Conservation (phyloP, 2,888 invertebrate species). For the Idaea straminata region DNA sequence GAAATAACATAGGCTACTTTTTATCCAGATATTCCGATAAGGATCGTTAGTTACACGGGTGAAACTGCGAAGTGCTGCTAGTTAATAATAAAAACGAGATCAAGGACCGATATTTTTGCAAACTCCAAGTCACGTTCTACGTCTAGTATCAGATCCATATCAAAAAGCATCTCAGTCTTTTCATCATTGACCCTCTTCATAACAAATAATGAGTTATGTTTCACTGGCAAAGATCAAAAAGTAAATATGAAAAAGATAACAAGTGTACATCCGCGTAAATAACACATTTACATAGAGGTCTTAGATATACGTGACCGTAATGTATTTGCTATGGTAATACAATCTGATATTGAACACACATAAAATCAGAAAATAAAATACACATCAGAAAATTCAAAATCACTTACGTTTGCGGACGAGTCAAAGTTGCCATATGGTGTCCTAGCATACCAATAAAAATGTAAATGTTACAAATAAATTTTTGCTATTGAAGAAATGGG, state of each 20-base stretch:
- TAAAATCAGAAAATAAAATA: conserved; percentile 79
- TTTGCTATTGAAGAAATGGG: conserved; percentile 73
- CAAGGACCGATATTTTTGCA: conserved; percentile 3
- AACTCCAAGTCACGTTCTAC: conserved; percentile 2
- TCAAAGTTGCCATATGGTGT: conserved; percentile 60
- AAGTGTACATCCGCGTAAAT: conserved; percentile 25
- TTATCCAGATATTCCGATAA: no score
- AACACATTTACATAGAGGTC: conserved; percentile 43
- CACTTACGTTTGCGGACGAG: conserved; percentile 75
- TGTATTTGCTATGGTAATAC: conserved; percentile 67
- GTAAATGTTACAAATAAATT: conserved; percentile 76
- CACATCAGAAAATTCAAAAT: conserved; percentile 80
- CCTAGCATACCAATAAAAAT: conserved; percentile 78
- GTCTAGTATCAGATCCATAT: conserved; percentile 5
- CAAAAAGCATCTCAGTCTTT: not conserved
- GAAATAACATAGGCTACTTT: no score
- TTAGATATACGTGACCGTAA: conserved; percentile 56
- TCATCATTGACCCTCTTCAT: conserved; percentile 4
- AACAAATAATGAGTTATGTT: conserved; percentile 4
- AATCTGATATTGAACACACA: conserved; percentile 71
- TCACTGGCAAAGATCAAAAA: conserved; percentile 5
- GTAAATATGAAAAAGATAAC: conserved; percentile 22
- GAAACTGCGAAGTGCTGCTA: not conserved
- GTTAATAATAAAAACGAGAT: not conserved
- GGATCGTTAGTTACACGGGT: no score